phyloP scores from a whole-genome alignment of 2,888 invertebrate genomes.

The Dasysyrphus tricinctus region DNA sequence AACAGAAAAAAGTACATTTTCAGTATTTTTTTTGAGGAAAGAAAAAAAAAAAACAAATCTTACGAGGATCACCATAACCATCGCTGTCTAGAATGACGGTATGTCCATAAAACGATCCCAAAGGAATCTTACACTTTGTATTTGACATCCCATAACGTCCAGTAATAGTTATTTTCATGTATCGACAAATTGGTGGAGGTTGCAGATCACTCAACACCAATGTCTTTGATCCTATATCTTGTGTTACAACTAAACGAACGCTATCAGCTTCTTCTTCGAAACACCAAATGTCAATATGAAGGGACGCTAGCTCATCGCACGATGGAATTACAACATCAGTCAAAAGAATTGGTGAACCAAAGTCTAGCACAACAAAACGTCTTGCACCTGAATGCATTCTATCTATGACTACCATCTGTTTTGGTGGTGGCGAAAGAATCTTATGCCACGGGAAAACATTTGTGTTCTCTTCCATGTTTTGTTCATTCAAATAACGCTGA shows the following conservation, averaged over 20 bases:
- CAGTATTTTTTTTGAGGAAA: not conserved
- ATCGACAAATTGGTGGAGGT: conserved; percentile 94
- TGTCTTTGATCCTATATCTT: conserved; percentile 94
- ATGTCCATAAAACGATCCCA: conserved; percentile 97
- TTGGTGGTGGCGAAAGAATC: conserved; percentile 90
- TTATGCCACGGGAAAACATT: conserved; percentile 89
- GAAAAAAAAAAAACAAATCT: conserved; percentile 2
- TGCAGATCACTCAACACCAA: conserved; percentile 94
- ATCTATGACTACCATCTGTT: conserved; percentile 94
- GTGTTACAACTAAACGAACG: conserved; percentile 91
- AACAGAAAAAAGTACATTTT: not conserved
- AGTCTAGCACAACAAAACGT: conserved; percentile 95
- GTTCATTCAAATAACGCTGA: conserved; percentile 77
- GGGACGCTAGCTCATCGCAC: conserved; percentile 91
- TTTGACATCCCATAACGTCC: conserved; percentile 96
- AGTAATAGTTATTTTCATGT: conserved; percentile 95
- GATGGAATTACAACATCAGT: conserved; percentile 93
- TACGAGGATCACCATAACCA: conserved; percentile 81
- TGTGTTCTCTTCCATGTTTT: conserved; percentile 71
- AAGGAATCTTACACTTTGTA: conserved; percentile 93
- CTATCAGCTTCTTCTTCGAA: conserved; percentile 93
- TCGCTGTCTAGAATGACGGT: conserved; percentile 90
- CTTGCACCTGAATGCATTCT: conserved; percentile 96
- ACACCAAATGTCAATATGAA: conserved; percentile 96
- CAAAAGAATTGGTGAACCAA: conserved; percentile 92